phyloP scores from a whole-genome alignment of 2,888 invertebrate genomes.

The Acheta domesticus region DNA sequence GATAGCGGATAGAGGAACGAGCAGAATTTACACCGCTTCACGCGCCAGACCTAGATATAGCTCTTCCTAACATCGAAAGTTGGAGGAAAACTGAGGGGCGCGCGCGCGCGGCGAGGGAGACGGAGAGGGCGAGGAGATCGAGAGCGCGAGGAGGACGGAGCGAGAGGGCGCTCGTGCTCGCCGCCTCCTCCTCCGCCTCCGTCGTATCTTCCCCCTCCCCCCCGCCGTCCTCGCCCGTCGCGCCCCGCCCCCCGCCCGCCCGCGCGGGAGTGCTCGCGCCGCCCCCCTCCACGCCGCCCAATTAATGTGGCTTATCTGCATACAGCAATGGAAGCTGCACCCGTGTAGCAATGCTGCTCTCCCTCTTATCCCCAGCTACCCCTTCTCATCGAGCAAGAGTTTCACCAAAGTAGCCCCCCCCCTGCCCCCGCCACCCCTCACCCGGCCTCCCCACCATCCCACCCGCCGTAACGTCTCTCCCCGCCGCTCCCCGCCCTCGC shows the following conservation, averaged over 20 bases:
- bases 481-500: slow-evolving; percentile 19
- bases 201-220: slow-evolving; percentile 22
- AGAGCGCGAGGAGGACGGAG: slow-evolving; percentile 12
- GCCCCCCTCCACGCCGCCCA: slow-evolving; percentile 36
- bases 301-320: slow-evolving; percentile 40
- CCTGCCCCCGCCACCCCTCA: background rate
- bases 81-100: slow-evolving; percentile 23
- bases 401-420: slow-evolving; percentile 36
- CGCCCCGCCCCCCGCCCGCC: background rate
- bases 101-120: background rate
- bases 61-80: slow-evolving; percentile 35
- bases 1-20: slow-evolving; percentile 36
- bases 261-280: slow-evolving; percentile 12
- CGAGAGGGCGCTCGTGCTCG: background rate
- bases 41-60: slow-evolving; percentile 37
- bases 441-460: background rate
- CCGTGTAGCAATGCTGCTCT: slow-evolving; percentile 31
- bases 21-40: slow-evolving; percentile 39
- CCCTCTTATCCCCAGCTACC: slow-evolving; percentile 18
- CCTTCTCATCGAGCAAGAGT: slow-evolving; percentile 28
- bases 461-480: background rate
- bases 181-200: slow-evolving; percentile 21
- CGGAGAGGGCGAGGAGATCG: background rate
- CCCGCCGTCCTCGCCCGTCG: slow-evolving; percentile 1
- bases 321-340: slow-evolving; percentile 36